Conservation (phyloP, 2,888 invertebrate genomes). For the Peribatodes rhomboidaria region DNA sequence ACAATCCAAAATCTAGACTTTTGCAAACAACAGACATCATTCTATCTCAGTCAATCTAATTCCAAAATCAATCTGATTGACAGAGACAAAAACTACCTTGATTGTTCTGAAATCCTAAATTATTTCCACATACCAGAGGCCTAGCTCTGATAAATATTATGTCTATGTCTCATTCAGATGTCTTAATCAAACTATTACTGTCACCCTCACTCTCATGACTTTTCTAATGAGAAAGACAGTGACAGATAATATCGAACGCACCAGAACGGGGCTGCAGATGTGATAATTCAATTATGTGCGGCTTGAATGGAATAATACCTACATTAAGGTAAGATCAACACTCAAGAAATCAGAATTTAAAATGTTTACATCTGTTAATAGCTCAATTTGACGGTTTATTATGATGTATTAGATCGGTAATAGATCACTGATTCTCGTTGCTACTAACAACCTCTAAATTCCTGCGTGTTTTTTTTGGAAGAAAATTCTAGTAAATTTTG, state of each 20-base stretch:
- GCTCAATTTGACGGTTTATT: constrained; percentile 13
- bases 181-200: too few relatives aligned
- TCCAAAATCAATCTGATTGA: background rate
- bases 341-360: constrained; percentile 2
- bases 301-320: constrained; percentile 5
- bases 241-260: too few relatives aligned
- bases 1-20: background rate
- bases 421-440: background rate
- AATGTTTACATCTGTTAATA: constrained; percentile 9
- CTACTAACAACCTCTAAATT: background rate
- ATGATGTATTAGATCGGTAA: constrained; percentile 13
- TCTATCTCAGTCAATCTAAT: background rate
- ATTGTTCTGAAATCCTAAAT: background rate
- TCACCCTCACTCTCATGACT: too few relatives aligned
- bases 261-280: too few relatives aligned
- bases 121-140: background rate
- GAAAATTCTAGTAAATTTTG: too few relatives aligned
- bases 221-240: too few relatives aligned
- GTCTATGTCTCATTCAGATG: too few relatives aligned
- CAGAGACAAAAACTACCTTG: background rate
- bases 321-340: constrained; percentile 6
- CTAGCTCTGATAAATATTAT: too few relatives aligned
- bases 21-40: background rate
- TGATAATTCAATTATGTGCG: background rate
- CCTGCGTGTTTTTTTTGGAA: too few relatives aligned